Base-by-base conservation (phyloP, 2,888 invertebrate species). In the Drosophila imparisetae region DNA sequence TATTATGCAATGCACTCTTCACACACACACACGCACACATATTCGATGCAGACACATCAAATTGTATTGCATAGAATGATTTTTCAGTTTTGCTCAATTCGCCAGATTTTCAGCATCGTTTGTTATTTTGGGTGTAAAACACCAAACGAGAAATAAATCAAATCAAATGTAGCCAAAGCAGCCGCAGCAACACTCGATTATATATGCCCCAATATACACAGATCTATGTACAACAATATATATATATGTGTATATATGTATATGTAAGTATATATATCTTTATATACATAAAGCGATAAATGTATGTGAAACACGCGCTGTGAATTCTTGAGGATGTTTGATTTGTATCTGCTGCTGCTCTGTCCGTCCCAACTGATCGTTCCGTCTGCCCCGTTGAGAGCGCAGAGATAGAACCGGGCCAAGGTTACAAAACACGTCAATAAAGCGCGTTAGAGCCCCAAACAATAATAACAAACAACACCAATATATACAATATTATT, bases 401-500 rank as follows among this genome's bases (percentile, higher is more conserved):
- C 75, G 76, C 77, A 80, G 77, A 78, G 83, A 83, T 86, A 90
- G 83, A 86, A 90, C 86, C 90, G 88, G 91, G 92, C 92, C 91
- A 91, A 91, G 91, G 91, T 91, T 90, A 87, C 80, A 90, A 91
- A 91, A 90, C 92, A 90, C 92, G 91, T 91, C 91, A 91, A 86
- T 89, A 90, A 89, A 89, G 81, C 89, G 81, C 85, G 79, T 86
- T 81, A 85, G 73, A 74, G 30, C 73, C 72, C 61, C 72, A 72
- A 67, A 57, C 24, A 66, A 68, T 54, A 68, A 54, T 32, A 63
- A 63, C 40, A 66, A 49, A 48, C 49, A 66, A 30, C 64, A 62
- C 48, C 66, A 55, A 64, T 54, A 65, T 52, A 60, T 18, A 49
- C 49, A 49, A 29, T 49, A 60, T 32, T 67, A 68, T 71, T 66